Conservation (phyloP, 2,113 vertebrate species). For the Morphnarchus princeps region DNA sequence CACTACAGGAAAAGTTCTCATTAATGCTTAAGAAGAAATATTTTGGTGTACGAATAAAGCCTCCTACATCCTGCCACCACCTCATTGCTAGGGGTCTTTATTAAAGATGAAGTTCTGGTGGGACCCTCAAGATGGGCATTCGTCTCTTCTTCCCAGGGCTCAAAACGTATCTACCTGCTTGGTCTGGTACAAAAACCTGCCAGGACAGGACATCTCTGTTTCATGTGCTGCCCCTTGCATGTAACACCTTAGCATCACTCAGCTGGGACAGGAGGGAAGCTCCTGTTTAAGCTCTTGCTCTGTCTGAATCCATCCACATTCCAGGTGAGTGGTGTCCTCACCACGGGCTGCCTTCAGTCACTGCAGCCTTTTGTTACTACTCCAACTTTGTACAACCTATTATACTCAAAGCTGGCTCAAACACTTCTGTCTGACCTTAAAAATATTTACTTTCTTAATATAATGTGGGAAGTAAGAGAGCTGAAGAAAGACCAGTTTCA, state of each 20-base stretch:
- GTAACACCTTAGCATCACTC: not conserved
- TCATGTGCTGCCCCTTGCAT: not conserved
- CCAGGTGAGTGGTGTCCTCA: not conserved
- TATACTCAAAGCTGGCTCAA: not conserved
- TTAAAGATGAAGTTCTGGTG: not conserved
- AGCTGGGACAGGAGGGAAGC: not conserved
- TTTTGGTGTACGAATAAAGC: not conserved
- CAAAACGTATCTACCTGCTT: not conserved
- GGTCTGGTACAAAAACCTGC: not conserved
- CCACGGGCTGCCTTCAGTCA: not conserved
- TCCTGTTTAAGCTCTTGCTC: not conserved
- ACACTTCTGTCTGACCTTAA: not conserved
- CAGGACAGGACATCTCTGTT: not conserved
- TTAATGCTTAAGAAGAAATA: not conserved
- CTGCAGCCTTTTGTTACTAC: not conserved
- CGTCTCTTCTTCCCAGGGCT: not conserved
- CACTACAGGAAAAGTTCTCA: not conserved
- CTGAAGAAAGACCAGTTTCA: not conserved
- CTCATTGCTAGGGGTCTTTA: not conserved
- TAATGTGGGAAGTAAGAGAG: not conserved
- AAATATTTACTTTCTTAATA: not conserved
- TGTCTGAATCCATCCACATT: not conserved
- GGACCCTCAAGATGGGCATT: not conserved
- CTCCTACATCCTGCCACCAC: not conserved
- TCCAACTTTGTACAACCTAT: not conserved